These are phyloP conservation scores for Hyperoplus lanceolatus DNA, from an alignment of 2,797 vertebrate genomes.

Conservation along the genomic window DNA sequence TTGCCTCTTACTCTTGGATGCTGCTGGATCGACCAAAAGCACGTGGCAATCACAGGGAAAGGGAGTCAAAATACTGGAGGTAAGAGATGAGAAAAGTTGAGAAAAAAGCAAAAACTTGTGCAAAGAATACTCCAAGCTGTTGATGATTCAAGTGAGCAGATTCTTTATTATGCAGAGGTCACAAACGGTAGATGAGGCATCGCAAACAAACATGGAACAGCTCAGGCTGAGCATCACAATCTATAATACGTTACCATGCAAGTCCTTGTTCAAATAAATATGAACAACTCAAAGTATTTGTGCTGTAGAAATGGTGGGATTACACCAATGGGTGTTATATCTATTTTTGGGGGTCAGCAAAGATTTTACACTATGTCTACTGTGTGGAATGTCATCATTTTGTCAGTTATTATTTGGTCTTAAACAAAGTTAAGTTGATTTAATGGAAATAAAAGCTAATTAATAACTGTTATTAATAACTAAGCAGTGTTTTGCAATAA, in stretches of 20 bases:
- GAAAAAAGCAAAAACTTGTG: not conserved
- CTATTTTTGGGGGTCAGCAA: not conserved
- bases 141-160: not conserved
- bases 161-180: constrained; percentile 2
- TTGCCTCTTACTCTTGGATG: not conserved
- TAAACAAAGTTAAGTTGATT: not conserved
- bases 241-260: not conserved
- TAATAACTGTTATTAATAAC: too few species aligned
- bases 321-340: not conserved
- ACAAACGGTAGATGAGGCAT: not conserved
- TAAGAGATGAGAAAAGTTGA: not conserved
- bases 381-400: not conserved
- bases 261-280: not conserved
- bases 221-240: not conserved
- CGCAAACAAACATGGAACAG: not conserved
- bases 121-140: not conserved
- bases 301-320: not conserved
- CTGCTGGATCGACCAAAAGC: not conserved
- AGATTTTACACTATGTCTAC: too few species aligned
- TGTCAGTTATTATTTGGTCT: not conserved
- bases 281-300: not conserved
- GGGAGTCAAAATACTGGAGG: not conserved
- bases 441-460: too few species aligned
- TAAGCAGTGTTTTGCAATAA: too few species aligned
- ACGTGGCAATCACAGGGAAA: constrained; percentile 3